Percentiles rank a stretch among this genome's conserved stretches.
These are phyloP conservation scores for Eristalis arbustorum DNA, from an alignment of 2,888 invertebrate genomes.

Conservation along the genomic window DNA sequence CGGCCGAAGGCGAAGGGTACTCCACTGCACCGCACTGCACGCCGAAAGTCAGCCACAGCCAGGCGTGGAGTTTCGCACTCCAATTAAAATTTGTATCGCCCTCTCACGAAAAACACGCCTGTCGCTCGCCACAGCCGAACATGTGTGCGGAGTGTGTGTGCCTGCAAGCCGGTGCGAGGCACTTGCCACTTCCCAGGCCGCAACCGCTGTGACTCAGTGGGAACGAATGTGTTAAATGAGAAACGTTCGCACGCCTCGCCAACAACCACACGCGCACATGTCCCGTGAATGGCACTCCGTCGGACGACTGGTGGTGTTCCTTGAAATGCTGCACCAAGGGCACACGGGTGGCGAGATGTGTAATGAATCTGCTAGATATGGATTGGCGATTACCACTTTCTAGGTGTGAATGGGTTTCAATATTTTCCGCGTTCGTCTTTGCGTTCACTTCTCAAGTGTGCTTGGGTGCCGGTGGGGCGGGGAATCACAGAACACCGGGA, in stretches of 20 bases:
- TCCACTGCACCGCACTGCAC: background rate
- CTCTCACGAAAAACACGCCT: slow-evolving; percentile 58
- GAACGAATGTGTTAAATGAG: slow-evolving; percentile 46
- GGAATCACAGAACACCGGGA: too few relatives aligned
- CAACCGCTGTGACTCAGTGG: slow-evolving; percentile 21
- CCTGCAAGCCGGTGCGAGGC: background rate
- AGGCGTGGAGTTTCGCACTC: slow-evolving; percentile 69
- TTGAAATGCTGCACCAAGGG: background rate
- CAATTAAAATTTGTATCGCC: slow-evolving; percentile 72
- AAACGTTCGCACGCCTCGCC: slow-evolving; percentile 29
- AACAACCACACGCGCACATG: background rate
- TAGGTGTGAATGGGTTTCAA: slow-evolving; percentile 42
- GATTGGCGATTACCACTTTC: slow-evolving; percentile 30
- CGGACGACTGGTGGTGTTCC: background rate
- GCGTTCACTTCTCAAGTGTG: slow-evolving; percentile 6
- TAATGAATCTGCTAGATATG: slow-evolving; percentile 24
- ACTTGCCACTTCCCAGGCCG: slow-evolving; percentile 21
- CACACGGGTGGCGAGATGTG: slow-evolving; percentile 32
- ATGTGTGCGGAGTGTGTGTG: background rate
- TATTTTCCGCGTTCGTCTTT: background rate
- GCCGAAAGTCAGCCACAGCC: background rate
- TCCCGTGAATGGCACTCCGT: too few relatives aligned
- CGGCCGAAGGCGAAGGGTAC: background rate
- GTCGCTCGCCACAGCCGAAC: slow-evolving; percentile 9
- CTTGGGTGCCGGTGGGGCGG: background rate